Evolutionary conservation across 2,888 invertebrate species (phyloP), one percentile per base, ranked within the genome.

Genomic region (Nycteola revayana): DNA sequence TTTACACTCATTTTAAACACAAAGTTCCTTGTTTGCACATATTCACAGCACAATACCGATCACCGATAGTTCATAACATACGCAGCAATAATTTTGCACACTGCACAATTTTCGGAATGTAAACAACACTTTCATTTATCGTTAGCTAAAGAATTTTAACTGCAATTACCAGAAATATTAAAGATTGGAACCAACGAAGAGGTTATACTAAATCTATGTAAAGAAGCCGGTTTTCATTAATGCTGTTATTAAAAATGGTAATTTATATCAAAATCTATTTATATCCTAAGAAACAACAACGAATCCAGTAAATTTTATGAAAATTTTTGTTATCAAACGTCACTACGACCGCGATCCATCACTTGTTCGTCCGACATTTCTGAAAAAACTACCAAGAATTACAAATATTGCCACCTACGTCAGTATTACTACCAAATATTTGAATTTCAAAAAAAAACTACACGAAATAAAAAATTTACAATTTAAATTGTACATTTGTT

Each of bases 51-150:
- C 44, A 41, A 49, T 47, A 29, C 55, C 34, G 39, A 50, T 32
- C 42, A 55, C 45, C 17, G 18, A 40, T 35, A 46, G 42, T 39
- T 52, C 55, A 42, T 39, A 37, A 48, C 41, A 49, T 46, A 47
- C 51, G 39, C 43, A 35, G 33, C 31, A 37, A 36, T 54, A 50
- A 49, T 51, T 52, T 51, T 45, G 49, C 47, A 53, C 64, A 66
- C 66, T 57, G 49, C 60, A 63, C 70, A 78, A 70, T 70, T 66
- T 58, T 57, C 62, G 65, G 62, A 77, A 81, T 75, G 73, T 79
- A 83, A 79, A 81, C 75, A 82, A 73, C 57, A 80, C 80, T 80
- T 79, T 81, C 72, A 69, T 79, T 70, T 69, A 81, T 60, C 66
- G 63, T 66, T 43, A 70, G 54, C 61, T 45, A 45, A 70, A 64